Base-by-base conservation (phyloP, 1,140 invertebrate genomes). In the Ips nitidus region DNA sequence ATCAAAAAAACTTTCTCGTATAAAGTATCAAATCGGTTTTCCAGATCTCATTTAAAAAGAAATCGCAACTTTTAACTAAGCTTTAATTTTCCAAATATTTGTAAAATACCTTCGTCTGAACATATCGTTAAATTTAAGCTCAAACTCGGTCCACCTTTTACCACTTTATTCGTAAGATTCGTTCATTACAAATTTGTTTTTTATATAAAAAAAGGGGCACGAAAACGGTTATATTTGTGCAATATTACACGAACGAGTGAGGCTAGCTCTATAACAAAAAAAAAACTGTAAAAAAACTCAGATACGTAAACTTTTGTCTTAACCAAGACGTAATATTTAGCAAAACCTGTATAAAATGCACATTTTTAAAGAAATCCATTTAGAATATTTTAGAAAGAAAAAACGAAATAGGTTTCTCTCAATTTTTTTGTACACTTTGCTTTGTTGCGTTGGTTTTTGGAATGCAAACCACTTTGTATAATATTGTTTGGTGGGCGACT, bases 281-380 rank as follows among this genome's bases (percentile, higher is more conserved):
- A 47, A 61, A 22, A 47, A 22, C 38, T 41, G 6, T 36, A 37
- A 61, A 47, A 47, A 61, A 8, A 8, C 4, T n/a, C 5, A 22
- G 22, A 78, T 75, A 78, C 76, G 76, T 77, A 78, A 77, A 71
- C 61, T 75, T 72, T 74, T 71, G 68, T 76, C 70, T 74, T 70
- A 66, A 68, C 70, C 69, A 69, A 73, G 73, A 59, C 73, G 73
- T 72, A 63, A 36, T 43, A 52, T 45, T 37, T 56, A 79, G 78
- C 41, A 58, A 63, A 78, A 77, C 75, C 73, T 79, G 77, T 76
- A 74, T 62, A 75, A 74, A 75, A 75, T 76, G 78, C 78, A 80
- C 78, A 78, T 79, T 79, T 79, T 76, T 80, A 78, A 79, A 79
- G 58, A 73, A 74, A 72, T 75, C 74, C 75, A 4, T 8, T 55